Conservation (phyloP, 2,113 vertebrate species). For the Tragelaphus imberbis region DNA sequence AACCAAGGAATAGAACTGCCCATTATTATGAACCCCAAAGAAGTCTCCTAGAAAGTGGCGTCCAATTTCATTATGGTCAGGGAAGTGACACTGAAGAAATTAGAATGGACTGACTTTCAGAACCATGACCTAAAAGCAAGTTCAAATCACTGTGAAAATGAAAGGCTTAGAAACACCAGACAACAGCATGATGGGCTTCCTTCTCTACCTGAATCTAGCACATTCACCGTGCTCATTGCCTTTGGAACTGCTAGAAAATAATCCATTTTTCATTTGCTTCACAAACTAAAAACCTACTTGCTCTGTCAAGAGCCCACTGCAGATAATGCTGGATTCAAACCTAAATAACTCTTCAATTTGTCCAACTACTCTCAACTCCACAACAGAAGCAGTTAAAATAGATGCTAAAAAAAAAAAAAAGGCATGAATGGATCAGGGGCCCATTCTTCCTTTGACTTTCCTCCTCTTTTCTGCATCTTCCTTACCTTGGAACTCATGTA, state of each 20-base stretch:
- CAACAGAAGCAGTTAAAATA: conserved; percentile 20
- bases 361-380: not conserved
- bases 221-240: not conserved
- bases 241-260: not conserved
- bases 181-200: not conserved
- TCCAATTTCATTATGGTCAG: not conserved
- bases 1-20: not conserved
- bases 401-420: not conserved
- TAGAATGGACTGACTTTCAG: conserved; percentile 29
- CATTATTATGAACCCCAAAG: not conserved
- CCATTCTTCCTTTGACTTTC: not conserved
- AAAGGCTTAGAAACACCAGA: conserved; percentile 28
- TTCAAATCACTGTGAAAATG: conserved; percentile 37
- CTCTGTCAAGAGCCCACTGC: not conserved
- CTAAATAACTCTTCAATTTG: not conserved
- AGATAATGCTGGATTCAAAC: not conserved
- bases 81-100: conserved; percentile 14
- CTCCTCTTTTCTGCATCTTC: not conserved
- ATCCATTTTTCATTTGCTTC: not conserved
- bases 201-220: not conserved
- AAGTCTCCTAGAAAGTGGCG: not conserved
- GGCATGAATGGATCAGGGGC: not conserved
- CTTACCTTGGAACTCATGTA: not conserved
- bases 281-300: conserved; percentile 12
- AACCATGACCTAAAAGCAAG: not conserved